A percentile compares a stretch with the other conserved stretches of the same genome.
phyloP scores from a whole-genome alignment of 2,797 vertebrate genomes.

The Pseudopleuronectes americanus region DNA sequence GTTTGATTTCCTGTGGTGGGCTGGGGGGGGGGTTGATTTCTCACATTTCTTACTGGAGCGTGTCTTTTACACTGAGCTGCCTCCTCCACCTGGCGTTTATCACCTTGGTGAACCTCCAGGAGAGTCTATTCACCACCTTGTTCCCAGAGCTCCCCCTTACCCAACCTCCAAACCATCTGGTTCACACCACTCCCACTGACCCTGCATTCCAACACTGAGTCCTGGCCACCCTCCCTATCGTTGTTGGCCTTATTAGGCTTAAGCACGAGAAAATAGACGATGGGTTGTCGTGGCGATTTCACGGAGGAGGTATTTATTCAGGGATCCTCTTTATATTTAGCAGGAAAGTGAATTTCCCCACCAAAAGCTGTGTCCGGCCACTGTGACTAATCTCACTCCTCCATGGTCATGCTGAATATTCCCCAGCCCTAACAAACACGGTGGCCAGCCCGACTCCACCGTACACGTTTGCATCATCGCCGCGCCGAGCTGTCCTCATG shows the following conservation, averaged over 20 bases:
- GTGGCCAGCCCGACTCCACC: conserved; percentile 27
- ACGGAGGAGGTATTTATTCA: conserved; percentile 55
- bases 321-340: conserved; percentile 35
- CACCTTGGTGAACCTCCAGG: conserved; percentile 46
- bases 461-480: conserved; percentile 16
- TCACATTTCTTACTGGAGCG: neutral
- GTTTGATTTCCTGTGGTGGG: conserved; percentile 1
- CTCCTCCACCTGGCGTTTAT: conserved; percentile 47
- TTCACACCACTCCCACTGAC: conserved; percentile 46
- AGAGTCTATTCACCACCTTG: conserved; percentile 52
- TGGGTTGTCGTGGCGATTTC: conserved; percentile 43
- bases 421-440: conserved; percentile 51
- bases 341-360: conserved; percentile 50
- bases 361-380: conserved; percentile 34
- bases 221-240: conserved; percentile 10
- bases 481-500: conserved; percentile 50
- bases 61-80: conserved; percentile 7
- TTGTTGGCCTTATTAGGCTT: conserved; percentile 62
- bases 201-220: conserved; percentile 37
- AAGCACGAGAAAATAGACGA: conserved; percentile 46
- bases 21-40: neutral
- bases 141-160: conserved; percentile 40
- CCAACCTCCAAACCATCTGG: conserved; percentile 69
- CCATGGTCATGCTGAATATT: conserved; percentile 48
- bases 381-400: conserved; percentile 66